Evolutionary conservation across 1,140 invertebrate genomes (phyloP), one percentile per base, ranked within the genome.

Genomic region (Aphelenchoides avenae): DNA sequence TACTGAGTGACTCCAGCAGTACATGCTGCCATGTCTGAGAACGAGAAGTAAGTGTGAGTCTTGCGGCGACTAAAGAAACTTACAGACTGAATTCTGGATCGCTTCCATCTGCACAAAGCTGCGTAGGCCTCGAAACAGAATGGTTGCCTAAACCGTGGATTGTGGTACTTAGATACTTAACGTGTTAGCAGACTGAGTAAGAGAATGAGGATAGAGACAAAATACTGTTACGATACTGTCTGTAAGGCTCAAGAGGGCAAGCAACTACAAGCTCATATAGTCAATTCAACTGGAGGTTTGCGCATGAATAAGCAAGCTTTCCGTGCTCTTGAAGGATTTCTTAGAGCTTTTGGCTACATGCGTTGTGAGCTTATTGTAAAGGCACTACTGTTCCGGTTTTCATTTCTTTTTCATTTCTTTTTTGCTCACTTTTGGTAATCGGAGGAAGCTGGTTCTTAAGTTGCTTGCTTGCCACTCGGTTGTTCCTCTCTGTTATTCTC

Each of bases 51-150:
- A 36, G 18, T 57, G 9, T 56, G 49, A 41, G 29, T 18, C 3
- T 40, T n/a, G 31, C 2, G 31, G 7, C 36, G 47, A 22, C 7
- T 6, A 1, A 30, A 18, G 20, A 51, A 49, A 18, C 60, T 31
- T 46, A 54, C 44, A 66, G 29, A 48, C 57, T 70, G 34, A 68
- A 65, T 39, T 65, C 62, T 18, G 64, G 64, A 7, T 68, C 18
- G 9, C 50, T 39, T n/a, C 59, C 59, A 57, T 66, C 64, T 1
- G 59, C 49, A 30, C 64, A 66, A 0, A 34, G 24, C 5, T 48
- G 26, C 18, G 64, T 66, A 3, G 59, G 66, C 15, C 30, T 42
- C 3, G 52, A 40, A 9, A 53, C 42, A 20, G 62, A 61, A 29
- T 49, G 24, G 36, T 57, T 57, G 9, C 33, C 55, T 57, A 24